phyloP scores from a whole-genome alignment of 1,140 invertebrate species.

The Pseudomyrmex cubaensis region DNA sequence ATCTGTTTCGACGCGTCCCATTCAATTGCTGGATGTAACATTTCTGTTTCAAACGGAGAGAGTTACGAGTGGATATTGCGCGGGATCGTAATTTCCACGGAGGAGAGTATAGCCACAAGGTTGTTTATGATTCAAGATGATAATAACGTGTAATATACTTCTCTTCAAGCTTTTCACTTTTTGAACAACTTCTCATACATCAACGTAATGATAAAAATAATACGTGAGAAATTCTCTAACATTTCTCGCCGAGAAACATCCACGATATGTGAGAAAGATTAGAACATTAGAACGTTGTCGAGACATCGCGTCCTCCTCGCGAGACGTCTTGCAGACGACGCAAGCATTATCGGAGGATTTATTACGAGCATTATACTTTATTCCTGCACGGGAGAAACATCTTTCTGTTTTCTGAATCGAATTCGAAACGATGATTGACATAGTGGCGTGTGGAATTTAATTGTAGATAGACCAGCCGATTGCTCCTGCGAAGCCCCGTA shows the following conservation, averaged over 20 bases:
- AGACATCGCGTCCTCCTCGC: too few species aligned
- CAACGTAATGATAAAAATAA: neutral
- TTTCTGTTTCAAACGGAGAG: neutral
- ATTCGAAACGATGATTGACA: constrained; percentile 58
- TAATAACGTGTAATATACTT: neutral
- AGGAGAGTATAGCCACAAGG: neutral
- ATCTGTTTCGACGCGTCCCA: neutral
- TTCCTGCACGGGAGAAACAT: neutral
- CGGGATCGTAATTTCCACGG: neutral
- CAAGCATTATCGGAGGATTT: neutral
- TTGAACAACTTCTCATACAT: neutral
- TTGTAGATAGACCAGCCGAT: constrained; percentile 65
- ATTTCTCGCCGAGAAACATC: neutral
- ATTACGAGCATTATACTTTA: constrained; percentile 43
- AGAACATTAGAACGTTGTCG: neutral
- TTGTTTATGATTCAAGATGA: neutral
- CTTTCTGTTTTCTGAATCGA: constrained; percentile 26
- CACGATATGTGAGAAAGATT: neutral
- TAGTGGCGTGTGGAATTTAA: constrained; percentile 57
- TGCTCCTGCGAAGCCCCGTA: constrained; percentile 67
- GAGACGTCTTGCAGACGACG: neutral
- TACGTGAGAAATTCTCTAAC: neutral
- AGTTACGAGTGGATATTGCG: neutral
- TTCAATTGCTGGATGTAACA: neutral
- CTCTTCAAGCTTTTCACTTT: neutral